Base-by-base conservation (phyloP, 2,113 vertebrate genomes). In the Grantiella picta region DNA sequence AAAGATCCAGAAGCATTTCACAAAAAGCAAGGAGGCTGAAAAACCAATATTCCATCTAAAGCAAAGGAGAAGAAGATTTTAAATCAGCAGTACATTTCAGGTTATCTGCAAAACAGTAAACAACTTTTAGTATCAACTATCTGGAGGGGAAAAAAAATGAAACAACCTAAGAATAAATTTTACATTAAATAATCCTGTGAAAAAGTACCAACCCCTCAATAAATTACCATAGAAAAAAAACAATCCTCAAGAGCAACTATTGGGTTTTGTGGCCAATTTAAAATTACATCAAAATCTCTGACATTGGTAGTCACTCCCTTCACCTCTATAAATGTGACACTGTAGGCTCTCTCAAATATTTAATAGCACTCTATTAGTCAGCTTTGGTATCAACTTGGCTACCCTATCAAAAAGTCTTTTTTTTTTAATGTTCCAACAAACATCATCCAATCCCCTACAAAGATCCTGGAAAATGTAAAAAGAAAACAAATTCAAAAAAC, bases 141-240 rank as follows among this genome's bases (percentile, higher is more conserved):
- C 12, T 42, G 22, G 7, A 4, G 5, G 8, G 3, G 0, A 29
- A n/a, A 54, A 36, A 54, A 36, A n/a, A 3, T 2, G 8, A 40
- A 61, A n/a, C 12, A 23, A 44, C 8, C 4, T 42, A 82, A 60
- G 25, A 83, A 52, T n/a, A 64, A 65, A 71, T 92, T 87, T 93
- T 36, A 66, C 35, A 60, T 44, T 3, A 81, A 77, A 78, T 35
- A 75, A 60, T 50, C 16, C 7, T 7, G 14, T 1, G 2, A 69
- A 65, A 69, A 81, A 59, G 20, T 44, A 71, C 21, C 5, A 72
- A 44, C 1, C 2, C 2, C 9, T 61, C 57, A 42, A 13, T 15
- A 81, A 83, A 64, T 59, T 66, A 27, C 5, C 15, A 45, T 1
- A 71, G 24, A 35, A n/a, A 73, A 87, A 44, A 12, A 40, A 19